Conservation (phyloP, 2,113 vertebrate genomes). For the Ovis canadensis region DNA sequence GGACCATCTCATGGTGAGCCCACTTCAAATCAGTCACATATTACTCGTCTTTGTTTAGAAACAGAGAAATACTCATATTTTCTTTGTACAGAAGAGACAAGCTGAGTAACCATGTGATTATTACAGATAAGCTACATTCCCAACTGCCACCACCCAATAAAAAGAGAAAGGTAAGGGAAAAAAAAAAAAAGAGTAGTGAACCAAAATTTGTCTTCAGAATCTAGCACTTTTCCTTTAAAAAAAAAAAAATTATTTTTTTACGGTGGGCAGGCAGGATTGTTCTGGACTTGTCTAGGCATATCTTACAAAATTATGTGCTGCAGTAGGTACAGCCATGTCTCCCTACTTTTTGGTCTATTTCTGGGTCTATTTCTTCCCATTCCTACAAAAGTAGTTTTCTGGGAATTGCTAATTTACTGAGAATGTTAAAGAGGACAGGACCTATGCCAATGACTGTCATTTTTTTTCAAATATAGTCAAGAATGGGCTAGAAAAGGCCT, state of each 20-base stretch:
- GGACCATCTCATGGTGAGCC: background rate
- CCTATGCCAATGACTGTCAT: too few relatives aligned
- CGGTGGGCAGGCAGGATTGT: fast-evolving
- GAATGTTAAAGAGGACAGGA: background rate
- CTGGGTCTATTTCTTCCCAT: background rate
- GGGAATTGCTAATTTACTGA: background rate
- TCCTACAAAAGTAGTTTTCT: background rate
- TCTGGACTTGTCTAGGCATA: background rate
- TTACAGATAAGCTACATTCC: background rate
- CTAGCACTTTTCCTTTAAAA: background rate
- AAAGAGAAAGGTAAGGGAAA: background rate
- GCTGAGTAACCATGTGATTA: background rate
- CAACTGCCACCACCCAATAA: too few relatives aligned
- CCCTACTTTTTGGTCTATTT: background rate
- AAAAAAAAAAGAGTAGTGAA: background rate
- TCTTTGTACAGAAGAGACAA: background rate
- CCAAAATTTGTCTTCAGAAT: background rate
- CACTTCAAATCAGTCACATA: background rate
- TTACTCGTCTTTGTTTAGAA: background rate
- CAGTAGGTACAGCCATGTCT: background rate
- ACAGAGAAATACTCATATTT: background rate
- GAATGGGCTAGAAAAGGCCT: background rate
- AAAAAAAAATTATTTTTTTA: background rate
- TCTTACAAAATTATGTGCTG: background rate
- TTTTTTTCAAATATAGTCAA: background rate